Conservation (phyloP, 53 echinoderm and acorn worm genomes). For the Mesocentrotus franciscanus region DNA sequence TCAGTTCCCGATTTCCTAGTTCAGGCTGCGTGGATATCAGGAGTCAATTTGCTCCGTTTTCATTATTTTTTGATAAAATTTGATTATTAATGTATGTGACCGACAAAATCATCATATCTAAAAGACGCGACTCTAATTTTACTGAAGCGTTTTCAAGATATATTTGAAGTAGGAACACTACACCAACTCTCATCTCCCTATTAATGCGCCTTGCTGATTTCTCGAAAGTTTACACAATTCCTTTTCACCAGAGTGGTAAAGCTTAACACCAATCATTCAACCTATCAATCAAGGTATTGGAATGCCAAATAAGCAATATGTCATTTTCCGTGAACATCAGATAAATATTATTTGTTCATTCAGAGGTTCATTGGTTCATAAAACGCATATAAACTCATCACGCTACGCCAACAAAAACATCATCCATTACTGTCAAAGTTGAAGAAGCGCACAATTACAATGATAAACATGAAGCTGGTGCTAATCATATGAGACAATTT, state of each 20-base stretch:
- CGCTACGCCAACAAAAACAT: background rate
- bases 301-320: background rate
- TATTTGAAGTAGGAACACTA: too few relatives aligned
- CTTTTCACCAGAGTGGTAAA: background rate
- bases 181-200: too few relatives aligned
- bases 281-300: background rate
- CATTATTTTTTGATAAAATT: too few relatives aligned
- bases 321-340: background rate
- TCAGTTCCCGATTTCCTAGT: too few relatives aligned
- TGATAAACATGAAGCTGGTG: background rate
- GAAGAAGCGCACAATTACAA: background rate
- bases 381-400: background rate
- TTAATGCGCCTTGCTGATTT: too few relatives aligned
- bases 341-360: background rate
- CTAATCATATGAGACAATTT: slow-evolving; percentile 9
- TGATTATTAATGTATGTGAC: too few relatives aligned
- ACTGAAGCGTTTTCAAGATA: too few relatives aligned
- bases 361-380: background rate
- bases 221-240: background rate
- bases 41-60: too few relatives aligned
- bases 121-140: too few relatives aligned
- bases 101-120: too few relatives aligned
- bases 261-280: background rate
- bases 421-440: slow-evolving; percentile 27
- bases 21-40: too few relatives aligned